Evolutionary conservation across 2,797 vertebrate species (phyloP).

Genomic region (Lagorchestes hirsutus): DNA sequence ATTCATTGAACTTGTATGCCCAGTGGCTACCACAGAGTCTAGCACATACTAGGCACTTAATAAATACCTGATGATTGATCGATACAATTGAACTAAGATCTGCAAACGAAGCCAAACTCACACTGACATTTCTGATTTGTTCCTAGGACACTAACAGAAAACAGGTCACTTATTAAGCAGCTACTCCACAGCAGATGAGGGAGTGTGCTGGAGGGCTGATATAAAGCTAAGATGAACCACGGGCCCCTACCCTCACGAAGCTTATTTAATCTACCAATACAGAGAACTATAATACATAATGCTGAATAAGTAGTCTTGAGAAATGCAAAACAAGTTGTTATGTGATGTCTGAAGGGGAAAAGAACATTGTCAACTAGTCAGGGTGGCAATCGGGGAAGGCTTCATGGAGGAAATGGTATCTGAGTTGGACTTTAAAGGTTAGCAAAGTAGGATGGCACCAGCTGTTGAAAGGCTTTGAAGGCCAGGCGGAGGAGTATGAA

Average conservation of each 20-base stretch:
- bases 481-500: background rate
- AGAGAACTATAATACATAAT: background rate
- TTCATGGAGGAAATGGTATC: background rate
- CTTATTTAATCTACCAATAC: background rate
- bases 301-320: background rate
- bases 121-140: background rate
- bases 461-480: background rate
- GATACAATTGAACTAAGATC: background rate
- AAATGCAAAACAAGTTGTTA: background rate
- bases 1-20: background rate
- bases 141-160: background rate
- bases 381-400: background rate
- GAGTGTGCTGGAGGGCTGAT: no score
- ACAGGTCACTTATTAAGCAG: background rate
- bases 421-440: background rate
- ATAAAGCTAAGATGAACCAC: no score
- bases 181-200: background rate
- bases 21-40: background rate
- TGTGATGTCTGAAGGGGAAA: background rate
- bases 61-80: background rate
- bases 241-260: background rate
- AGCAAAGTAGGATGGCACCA: background rate
- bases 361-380: background rate
- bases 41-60: background rate
- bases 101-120: background rate